Evolutionary conservation across 2,888 invertebrate species (phyloP).

Genomic region (Agriopis marginaria): DNA sequence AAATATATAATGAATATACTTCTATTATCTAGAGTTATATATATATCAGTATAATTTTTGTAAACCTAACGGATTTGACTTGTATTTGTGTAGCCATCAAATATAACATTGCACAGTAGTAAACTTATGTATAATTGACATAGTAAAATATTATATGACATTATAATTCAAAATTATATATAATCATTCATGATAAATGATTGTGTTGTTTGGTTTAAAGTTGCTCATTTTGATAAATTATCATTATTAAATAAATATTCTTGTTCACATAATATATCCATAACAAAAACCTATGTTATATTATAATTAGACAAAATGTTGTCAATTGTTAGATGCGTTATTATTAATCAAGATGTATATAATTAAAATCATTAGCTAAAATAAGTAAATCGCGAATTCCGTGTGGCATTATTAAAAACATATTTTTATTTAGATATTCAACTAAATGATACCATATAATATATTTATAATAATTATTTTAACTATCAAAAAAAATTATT

Average conservation of each 20-base stretch:
- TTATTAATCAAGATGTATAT: conserved; percentile 50
- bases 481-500: too few relatives aligned
- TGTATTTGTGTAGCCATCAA: conserved; percentile 12
- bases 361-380: conserved; percentile 40
- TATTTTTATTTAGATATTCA: not conserved
- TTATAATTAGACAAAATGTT: conserved; percentile 54
- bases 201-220: not conserved
- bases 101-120: conserved; percentile 4
- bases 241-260: conserved; percentile 11
- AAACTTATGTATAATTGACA: not conserved
- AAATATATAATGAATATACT: conserved; percentile 21
- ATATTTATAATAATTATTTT: too few relatives aligned
- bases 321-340: conserved; percentile 70
- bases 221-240: conserved; percentile 20
- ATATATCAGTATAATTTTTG: conserved; percentile 9
- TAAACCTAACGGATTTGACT: conserved; percentile 24
- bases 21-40: conserved; percentile 11
- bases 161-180: not conserved
- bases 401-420: conserved; percentile 19
- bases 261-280: not conserved
- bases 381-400: conserved; percentile 6
- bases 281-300: conserved; percentile 6
- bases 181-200: not conserved
- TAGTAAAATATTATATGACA: not conserved
- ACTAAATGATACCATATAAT: too few relatives aligned